phyloP scores from a whole-genome alignment of 2,888 invertebrate genomes.

The Sthenelais limicola region DNA sequence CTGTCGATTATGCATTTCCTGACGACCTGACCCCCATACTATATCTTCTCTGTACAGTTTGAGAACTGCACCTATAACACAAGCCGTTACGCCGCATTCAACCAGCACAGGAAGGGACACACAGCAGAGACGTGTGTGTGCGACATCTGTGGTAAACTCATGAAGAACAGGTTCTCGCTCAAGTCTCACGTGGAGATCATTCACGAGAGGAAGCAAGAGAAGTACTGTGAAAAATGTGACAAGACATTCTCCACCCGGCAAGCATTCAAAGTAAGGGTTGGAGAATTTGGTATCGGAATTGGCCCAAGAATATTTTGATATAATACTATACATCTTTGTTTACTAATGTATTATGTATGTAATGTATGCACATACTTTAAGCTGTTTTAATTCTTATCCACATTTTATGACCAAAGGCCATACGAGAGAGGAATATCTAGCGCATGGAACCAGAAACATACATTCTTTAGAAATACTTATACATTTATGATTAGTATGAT shows the following conservation, averaged over 20 bases:
- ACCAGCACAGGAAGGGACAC: constrained; percentile 6
- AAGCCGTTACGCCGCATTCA: constrained; percentile 4
- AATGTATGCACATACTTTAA: no score
- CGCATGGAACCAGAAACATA: background rate
- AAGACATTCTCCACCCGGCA: constrained; percentile 20
- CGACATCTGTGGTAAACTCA: constrained; percentile 7
- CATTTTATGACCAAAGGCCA: no score
- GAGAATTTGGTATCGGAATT: no score
- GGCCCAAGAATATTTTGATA: no score
- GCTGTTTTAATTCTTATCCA: no score
- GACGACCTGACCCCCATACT: no score
- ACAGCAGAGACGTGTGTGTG: constrained; percentile 3
- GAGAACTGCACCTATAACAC: background rate
- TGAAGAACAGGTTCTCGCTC: constrained; percentile 19
- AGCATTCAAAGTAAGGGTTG: background rate
- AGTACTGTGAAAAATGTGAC: background rate
- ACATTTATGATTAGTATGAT: background rate
- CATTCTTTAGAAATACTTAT: background rate
- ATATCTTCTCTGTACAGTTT: background rate
- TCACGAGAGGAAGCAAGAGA: background rate
- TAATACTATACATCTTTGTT: no score
- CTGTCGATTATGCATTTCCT: no score
- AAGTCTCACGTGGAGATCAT: constrained; percentile 11
- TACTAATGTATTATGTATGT: no score
- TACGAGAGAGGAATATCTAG: background rate